Conservation (phyloP, 1,140 invertebrate genomes). For the Drosophila arizonae region DNA sequence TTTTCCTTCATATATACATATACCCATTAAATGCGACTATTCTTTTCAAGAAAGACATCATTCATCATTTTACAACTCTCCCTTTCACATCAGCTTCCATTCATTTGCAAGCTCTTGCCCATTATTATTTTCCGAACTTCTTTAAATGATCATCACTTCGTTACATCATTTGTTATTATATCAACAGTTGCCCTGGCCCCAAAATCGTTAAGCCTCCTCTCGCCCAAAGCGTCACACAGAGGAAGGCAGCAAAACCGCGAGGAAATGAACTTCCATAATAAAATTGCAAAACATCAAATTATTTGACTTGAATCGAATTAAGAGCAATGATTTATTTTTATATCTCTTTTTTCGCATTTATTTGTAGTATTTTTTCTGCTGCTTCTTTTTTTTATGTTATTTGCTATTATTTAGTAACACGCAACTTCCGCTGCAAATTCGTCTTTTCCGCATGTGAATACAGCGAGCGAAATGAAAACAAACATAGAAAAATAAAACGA, state of each 20-base stretch:
- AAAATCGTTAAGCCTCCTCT: conserved; percentile 32
- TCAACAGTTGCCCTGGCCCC: conserved; percentile 24
- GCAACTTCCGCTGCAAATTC: conserved; percentile 76
- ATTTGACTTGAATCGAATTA: conserved; percentile 64
- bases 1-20: too few relatives aligned
- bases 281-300: conserved; percentile 59
- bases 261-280: conserved; percentile 51
- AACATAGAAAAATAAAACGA: conserved; percentile 31
- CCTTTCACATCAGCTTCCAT: too few relatives aligned
- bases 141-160: not conserved
- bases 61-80: not conserved
- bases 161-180: conserved; percentile 26
- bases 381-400: not conserved
- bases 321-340: conserved; percentile 66
- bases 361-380: conserved; percentile 16
- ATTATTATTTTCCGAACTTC: too few relatives aligned
- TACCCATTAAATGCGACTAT: too few relatives aligned
- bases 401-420: conserved; percentile 45
- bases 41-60: too few relatives aligned
- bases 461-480: conserved; percentile 6
- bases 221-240: not conserved
- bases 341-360: conserved; percentile 16
- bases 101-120: not conserved
- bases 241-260: conserved; percentile 35
- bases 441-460: conserved; percentile 65